Conservation (phyloP, 2,888 invertebrate species). For the Tinea semifulvella region DNA sequence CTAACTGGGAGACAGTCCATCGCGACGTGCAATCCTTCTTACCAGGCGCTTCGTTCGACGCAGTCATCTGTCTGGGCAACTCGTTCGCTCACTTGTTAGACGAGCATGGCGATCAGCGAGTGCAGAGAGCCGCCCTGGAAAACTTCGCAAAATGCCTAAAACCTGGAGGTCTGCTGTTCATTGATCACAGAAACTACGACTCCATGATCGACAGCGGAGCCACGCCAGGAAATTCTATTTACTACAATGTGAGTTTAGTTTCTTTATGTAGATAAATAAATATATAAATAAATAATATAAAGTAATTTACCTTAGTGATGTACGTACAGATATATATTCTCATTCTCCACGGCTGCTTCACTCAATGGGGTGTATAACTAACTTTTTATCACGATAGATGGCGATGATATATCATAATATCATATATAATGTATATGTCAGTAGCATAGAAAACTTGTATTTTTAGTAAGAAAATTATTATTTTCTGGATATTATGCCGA, state of each 20-base stretch:
- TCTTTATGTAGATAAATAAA: no score
- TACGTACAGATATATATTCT: no score
- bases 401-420: no score
- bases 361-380: no score
- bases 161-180: slow-evolving; percentile 84
- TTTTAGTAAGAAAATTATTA: no score
- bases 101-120: slow-evolving; percentile 78
- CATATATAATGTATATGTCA: no score
- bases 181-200: slow-evolving; percentile 92
- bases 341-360: no score
- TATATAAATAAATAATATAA: no score
- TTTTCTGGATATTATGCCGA: no score
- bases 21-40: slow-evolving; percentile 73
- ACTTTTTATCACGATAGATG: no score
- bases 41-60: slow-evolving; percentile 78
- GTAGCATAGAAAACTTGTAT: no score
- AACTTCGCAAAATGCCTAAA: slow-evolving; percentile 87
- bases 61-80: slow-evolving; percentile 89
- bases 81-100: slow-evolving; percentile 91
- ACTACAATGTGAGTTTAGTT: slow-evolving; percentile 80
- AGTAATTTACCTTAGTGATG: no score
- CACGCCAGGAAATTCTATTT: slow-evolving; percentile 85
- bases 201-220: slow-evolving; percentile 78
- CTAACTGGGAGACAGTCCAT: slow-evolving; percentile 86
- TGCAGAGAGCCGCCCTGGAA: slow-evolving; percentile 78